Evolutionary conservation across 1,140 invertebrate species (phyloP), one percentile per base, ranked within the genome.

Genomic region (Chionoecetes opilio): DNA sequence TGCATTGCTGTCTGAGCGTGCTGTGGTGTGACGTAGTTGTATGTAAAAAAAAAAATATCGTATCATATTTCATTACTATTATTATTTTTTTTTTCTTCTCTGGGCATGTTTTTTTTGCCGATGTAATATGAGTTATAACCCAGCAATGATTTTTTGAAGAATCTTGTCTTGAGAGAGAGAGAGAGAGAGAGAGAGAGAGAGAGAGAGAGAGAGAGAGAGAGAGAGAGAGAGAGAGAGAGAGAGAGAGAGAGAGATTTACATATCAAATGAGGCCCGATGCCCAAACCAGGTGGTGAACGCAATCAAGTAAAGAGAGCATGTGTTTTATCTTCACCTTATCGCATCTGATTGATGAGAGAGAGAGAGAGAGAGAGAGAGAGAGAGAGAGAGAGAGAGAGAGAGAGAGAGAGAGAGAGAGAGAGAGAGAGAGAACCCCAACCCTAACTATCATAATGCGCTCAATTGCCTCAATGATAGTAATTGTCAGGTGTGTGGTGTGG

Each of bases 191-290:
- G 63, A 75, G 63, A 75, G n/a, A n/a, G 63, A 75, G 46, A 75
- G 63, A 75, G 63, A 75, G 63, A 75, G 63, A 75, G 63, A 75
- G 63, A 75, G 63, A 75, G 63, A 75, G 63, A 75, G 63, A 75
- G n/a, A n/a, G 53, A 63, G 38, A 63, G 53, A 63, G 53, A 63
- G 53, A 63, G 53, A 63, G 53, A 63, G 53, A 63, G 53, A 63
- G 53, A 63, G 53, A 63, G 63, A 75, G n/a, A n/a, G 63, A 75
- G 46, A 53, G 46, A 53, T 53, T 53, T 53, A 53, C 9, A 53
- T 53, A 53, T 53, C 6, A 11, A 26, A 11, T 21, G n/a, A n/a
- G n/a, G 21, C 63, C 0, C n/a, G n/a, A n/a, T 17, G 21, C 8
- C 63, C 63, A 75, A 75, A 75, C 9, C 26, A 75, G 26, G 8